Percentiles rank a stretch among this genome's conserved stretches.
Evolutionary conservation across 2,888 invertebrate genomes (phyloP).

Genomic region (Apoda limacodes): DNA sequence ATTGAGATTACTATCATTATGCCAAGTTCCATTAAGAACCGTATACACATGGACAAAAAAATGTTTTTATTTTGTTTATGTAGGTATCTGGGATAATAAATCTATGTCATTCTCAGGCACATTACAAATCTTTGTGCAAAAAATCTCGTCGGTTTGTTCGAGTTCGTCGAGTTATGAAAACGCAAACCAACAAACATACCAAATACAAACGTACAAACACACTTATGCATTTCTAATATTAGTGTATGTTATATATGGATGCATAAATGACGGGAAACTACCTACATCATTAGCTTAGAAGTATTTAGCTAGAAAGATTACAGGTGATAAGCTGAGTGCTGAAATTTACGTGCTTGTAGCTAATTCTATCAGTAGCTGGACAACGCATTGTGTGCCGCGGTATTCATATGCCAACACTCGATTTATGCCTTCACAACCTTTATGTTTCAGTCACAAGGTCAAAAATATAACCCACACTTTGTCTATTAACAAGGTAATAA

Average conservation of each 20-base stretch:
- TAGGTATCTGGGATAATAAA: no score
- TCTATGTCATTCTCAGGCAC: no score
- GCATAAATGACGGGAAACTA: slow-evolving; percentile 10
- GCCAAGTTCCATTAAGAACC: no score
- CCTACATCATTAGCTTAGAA: slow-evolving; percentile 16
- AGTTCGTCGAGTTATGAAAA: no score
- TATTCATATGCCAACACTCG: slow-evolving; percentile 58
- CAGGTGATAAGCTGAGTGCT: slow-evolving; percentile 35
- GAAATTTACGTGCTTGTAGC: slow-evolving; percentile 42
- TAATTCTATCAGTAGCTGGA: slow-evolving; percentile 27
- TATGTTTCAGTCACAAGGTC: slow-evolving; percentile 13
- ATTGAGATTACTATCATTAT: no score
- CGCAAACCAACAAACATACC: no score
- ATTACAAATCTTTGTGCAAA: no score
- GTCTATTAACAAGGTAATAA: slow-evolving; percentile 6
- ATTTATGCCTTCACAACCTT: slow-evolving; percentile 42
- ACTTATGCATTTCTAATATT: no score
- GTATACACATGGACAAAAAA: no score
- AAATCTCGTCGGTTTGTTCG: no score
- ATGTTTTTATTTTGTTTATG: no score
- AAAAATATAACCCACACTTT: slow-evolving; percentile 12
- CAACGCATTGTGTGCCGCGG: slow-evolving; percentile 43
- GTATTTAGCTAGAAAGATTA: slow-evolving; percentile 35
- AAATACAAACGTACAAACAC: no score
- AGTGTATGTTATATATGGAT: slow-evolving; percentile 7